Evolutionary conservation across 2,888 invertebrate species (phyloP).

Genomic region (Ectobius pallidus): DNA sequence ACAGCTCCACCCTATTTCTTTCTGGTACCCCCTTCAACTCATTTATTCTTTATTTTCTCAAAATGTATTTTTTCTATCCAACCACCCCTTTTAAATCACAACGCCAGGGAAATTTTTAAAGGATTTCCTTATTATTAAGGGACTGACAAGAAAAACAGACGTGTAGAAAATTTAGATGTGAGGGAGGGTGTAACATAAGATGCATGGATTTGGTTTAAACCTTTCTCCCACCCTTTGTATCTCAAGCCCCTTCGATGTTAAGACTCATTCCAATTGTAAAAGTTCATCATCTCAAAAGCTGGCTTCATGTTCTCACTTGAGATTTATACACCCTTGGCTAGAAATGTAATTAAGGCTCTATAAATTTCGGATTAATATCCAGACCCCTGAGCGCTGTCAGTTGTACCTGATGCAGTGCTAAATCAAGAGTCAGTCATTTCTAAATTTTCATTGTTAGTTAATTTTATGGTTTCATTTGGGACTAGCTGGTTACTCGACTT

Average conservation of each 20-base stretch:
- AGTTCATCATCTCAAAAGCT: too few relatives aligned
- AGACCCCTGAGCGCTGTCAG: too few relatives aligned
- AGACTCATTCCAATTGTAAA: too few relatives aligned
- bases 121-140: conserved; percentile 20
- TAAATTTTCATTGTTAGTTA: too few relatives aligned
- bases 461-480: too few relatives aligned
- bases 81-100: conserved; percentile 11
- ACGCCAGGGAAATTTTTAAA: neutral
- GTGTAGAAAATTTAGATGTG: conserved; percentile 18
- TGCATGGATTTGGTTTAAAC: conserved; percentile 6
- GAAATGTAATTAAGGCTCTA: too few relatives aligned
- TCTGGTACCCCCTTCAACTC: conserved; percentile 35
- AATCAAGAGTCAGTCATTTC: too few relatives aligned
- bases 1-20: conserved; percentile 22
- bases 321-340: too few relatives aligned
- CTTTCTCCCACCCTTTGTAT: neutral
- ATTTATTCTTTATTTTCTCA: conserved; percentile 30
- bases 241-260: neutral
- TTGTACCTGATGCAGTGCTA: too few relatives aligned
- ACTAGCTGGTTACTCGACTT: too few relatives aligned
- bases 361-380: too few relatives aligned
- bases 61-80: neutral
- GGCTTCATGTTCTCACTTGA: too few relatives aligned
- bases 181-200: conserved; percentile 1
- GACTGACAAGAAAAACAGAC: conserved; percentile 27